Percentiles rank a stretch among this genome's conserved stretches.
These are phyloP conservation scores for Choloepus didactylus DNA, from an alignment of 2,797 vertebrate genomes.

Conservation along the genomic window DNA sequence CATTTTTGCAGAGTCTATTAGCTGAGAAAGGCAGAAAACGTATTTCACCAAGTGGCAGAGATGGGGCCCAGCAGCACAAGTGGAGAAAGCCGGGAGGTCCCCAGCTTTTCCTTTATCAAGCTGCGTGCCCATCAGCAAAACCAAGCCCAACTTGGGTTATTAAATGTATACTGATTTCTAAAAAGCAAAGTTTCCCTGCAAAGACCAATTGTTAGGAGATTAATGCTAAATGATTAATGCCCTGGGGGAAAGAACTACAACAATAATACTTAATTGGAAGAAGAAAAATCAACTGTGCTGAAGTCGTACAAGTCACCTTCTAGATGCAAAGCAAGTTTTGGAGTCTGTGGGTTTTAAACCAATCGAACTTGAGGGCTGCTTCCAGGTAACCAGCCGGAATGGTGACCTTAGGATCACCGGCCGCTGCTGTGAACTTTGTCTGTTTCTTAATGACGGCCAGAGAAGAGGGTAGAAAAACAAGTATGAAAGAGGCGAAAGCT, in stretches of 20 bases:
- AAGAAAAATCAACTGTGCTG: background rate
- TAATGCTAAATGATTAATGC: constrained; percentile 84
- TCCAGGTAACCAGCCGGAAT: background rate
- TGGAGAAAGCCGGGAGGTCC: background rate
- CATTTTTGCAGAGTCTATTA: constrained; percentile 74
- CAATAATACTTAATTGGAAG: constrained; percentile 66
- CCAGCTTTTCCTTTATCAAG: background rate
- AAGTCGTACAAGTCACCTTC: background rate
- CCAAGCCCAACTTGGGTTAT: constrained; percentile 31
- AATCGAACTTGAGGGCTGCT: background rate
- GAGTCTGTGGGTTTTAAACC: background rate
- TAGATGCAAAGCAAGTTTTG: background rate
- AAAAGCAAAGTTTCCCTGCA: constrained; percentile 73
- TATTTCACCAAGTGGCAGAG: background rate
- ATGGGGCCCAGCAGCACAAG: background rate
- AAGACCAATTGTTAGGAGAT: constrained; percentile 80
- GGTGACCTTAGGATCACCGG: accelerated
- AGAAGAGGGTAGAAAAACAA: background rate
- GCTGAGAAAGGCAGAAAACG: constrained; percentile 52
- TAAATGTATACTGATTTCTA: constrained; percentile 70
- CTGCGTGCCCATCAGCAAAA: background rate
- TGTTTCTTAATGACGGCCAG: background rate
- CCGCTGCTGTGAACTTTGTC: background rate
- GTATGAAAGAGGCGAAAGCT: constrained; percentile 49
- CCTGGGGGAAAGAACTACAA: background rate